Evolutionary conservation across 2,797 vertebrate genomes (phyloP).

Genomic region (Falco peregrinus): DNA sequence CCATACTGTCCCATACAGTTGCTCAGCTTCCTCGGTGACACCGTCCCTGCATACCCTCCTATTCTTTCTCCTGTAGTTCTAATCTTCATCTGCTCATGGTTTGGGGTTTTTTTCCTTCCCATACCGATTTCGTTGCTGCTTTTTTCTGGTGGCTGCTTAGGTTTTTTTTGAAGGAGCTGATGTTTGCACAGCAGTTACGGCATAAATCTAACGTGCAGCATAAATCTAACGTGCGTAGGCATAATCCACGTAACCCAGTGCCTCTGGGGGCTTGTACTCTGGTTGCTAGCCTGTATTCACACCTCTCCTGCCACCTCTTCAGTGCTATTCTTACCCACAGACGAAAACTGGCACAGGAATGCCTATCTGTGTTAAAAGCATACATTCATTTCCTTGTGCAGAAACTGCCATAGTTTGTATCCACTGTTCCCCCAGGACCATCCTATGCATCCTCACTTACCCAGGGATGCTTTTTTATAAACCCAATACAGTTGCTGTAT

Average conservation of each 20-base stretch:
- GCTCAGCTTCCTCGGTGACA: background rate
- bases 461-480: background rate
- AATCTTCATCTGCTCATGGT: background rate
- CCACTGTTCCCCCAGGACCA: background rate
- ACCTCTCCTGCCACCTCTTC: slow-evolving; percentile 21
- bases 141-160: background rate
- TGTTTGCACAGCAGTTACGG: background rate
- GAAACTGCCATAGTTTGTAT: background rate
- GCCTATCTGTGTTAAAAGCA: background rate
- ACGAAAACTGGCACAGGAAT: slow-evolving; percentile 2
- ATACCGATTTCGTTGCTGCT: background rate
- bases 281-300: background rate
- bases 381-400: background rate
- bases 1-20: background rate
- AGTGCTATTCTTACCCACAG: slow-evolving; percentile 18
- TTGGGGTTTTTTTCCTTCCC: background rate
- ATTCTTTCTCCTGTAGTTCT: background rate
- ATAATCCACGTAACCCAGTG: background rate
- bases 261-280: background rate
- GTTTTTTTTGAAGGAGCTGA: background rate
- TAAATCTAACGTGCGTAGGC: background rate
- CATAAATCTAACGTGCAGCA: background rate
- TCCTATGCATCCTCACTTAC: background rate
- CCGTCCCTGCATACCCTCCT: background rate
- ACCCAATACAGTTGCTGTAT: background rate